phyloP scores from a whole-genome alignment of 2,797 vertebrate genomes.

The Syngnathus rostellatus region DNA sequence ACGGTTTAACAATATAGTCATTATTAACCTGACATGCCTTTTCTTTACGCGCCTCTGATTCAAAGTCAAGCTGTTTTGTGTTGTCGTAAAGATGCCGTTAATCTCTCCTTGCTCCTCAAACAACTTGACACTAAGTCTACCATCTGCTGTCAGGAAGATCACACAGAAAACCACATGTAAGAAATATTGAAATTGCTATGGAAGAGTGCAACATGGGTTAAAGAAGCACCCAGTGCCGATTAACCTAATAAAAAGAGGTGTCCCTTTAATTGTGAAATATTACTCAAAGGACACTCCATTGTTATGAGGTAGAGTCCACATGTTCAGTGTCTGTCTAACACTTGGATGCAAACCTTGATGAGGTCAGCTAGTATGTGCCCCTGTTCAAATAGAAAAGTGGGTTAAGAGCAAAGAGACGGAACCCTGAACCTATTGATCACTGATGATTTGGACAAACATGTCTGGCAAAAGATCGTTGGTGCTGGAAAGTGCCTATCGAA shows the following conservation, averaged over 20 bases:
- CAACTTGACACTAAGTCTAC: background rate
- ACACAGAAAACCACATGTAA: background rate
- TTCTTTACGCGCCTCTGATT: constrained; percentile 1
- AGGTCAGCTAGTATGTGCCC: constrained; percentile 27
- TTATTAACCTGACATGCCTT: constrained; percentile 19
- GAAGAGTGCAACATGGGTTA: background rate
- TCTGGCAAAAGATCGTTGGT: constrained; percentile 16
- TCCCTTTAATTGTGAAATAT: background rate
- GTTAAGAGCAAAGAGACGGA: constrained; percentile 43
- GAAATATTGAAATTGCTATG: background rate
- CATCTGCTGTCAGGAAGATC: background rate
- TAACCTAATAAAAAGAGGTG: background rate
- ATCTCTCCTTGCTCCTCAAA: background rate
- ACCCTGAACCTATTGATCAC: constrained; percentile 55
- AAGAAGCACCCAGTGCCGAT: background rate
- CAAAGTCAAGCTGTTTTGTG: background rate
- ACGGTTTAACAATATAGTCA: constrained; percentile 35
- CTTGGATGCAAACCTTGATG: constrained; percentile 23
- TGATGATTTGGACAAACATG: constrained; percentile 23
- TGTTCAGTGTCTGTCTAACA: constrained; percentile 10
- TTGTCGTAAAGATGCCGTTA: background rate
- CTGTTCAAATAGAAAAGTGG: constrained; percentile 54
- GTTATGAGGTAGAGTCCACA: background rate
- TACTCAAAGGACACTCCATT: background rate
- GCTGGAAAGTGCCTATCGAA: background rate